Percentiles rank a stretch among this genome's conserved stretches.
These are phyloP conservation scores for Enteromius viviparus DNA, from an alignment of 2,797 vertebrate genomes.

Conservation along the genomic window DNA sequence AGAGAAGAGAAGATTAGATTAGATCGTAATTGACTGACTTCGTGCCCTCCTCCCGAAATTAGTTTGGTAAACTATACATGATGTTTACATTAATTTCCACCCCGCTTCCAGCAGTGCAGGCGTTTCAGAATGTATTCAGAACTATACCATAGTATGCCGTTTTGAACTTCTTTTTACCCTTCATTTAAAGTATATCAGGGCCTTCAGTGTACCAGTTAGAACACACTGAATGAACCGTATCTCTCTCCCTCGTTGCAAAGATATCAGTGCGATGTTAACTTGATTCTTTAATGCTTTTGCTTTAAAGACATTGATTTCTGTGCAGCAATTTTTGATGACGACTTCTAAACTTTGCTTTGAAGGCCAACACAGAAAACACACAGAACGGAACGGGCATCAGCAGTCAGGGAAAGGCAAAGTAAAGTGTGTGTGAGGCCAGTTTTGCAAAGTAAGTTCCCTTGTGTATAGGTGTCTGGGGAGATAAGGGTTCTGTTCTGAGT, in stretches of 20 bases:
- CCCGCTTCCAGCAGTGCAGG: no score
- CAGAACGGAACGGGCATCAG: constrained; percentile 1
- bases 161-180: no score
- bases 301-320: neutral
- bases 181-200: no score
- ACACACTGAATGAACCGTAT: neutral
- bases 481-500: constrained; percentile 2
- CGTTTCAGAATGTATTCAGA: no score
- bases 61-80: no score
- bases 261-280: neutral
- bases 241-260: neutral
- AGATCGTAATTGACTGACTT: no score
- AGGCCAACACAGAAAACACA: constrained; percentile 1
- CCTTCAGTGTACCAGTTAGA: neutral
- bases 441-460: constrained; percentile 2
- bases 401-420: neutral
- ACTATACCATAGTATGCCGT: no score
- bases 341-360: neutral
- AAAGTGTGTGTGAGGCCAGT: constrained; percentile 11
- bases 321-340: neutral
- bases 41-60: no score
- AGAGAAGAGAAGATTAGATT: no score
- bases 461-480: constrained; percentile 4
- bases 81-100: no score
- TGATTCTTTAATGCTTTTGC: neutral